Evolutionary conservation across 1,140 invertebrate species (phyloP).

Genomic region (Drosophila chauvacae): DNA sequence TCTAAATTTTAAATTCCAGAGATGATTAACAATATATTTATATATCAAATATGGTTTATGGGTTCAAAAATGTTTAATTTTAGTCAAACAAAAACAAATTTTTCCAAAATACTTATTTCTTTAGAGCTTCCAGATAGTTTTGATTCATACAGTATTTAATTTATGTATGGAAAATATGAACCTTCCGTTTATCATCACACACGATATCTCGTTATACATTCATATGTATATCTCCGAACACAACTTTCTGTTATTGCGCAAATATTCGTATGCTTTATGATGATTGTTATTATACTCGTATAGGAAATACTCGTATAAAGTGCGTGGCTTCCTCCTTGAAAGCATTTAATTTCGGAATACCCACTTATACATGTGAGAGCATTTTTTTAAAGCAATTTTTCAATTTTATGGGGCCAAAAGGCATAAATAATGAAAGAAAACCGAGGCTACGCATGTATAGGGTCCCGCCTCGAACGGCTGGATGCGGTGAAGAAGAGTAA

Average conservation of each 20-base stretch:
- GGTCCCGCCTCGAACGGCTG: slow-evolving; percentile 10
- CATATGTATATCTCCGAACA: slow-evolving; percentile 1
- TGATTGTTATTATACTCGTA: slow-evolving; percentile 66
- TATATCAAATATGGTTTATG: no score
- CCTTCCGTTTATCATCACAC: not conserved
- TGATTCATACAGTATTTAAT: not conserved
- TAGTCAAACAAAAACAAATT: no score
- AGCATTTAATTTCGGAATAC: slow-evolving; percentile 29
- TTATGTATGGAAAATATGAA: not conserved
- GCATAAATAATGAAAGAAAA: slow-evolving; percentile 70
- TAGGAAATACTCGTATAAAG: slow-evolving; percentile 49
- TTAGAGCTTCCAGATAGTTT: not conserved
- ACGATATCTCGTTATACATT: not conserved
- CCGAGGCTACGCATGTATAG: slow-evolving; percentile 2
- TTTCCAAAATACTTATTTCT: not conserved
- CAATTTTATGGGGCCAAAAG: slow-evolving; percentile 70
- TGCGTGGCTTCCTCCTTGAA: slow-evolving; percentile 13
- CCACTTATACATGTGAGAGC: slow-evolving; percentile 1
- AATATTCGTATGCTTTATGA: slow-evolving; percentile 52
- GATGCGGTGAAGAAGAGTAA: slow-evolving; percentile 52
- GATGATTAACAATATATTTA: not conserved
- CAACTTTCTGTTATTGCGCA: slow-evolving; percentile 25
- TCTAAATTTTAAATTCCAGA: not conserved
- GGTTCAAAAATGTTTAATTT: no score
- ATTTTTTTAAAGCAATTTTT: slow-evolving; percentile 71